Evolutionary conservation across 2,113 vertebrate species (phyloP), one percentile per base, ranked within the genome.

Genomic region (rabbit (Oryctolagus cuniculus)): DNA sequence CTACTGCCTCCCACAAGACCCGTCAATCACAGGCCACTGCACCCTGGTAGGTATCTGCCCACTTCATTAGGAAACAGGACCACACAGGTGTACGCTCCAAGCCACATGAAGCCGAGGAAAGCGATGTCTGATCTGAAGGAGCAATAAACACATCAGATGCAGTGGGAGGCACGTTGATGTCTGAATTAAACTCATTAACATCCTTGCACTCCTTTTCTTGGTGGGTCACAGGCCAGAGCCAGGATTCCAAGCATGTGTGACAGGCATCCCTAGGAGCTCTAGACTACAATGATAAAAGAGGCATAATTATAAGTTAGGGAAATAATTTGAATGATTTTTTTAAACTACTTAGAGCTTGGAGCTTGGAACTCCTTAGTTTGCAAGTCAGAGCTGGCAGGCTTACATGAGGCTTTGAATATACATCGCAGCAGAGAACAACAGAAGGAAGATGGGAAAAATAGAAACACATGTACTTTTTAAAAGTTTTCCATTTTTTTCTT

Each of bases 241-340:
- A 19, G 3, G 1, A 13, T 3, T 10, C 64, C 11, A 87, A 86
- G 51, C 5, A 72, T 81, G 34, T 73, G 69, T 84, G 94, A 86
- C 5, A 77, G 1, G 36, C 70, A 83, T 70, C 93, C 73, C 94
- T 94, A 85, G 64, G 36, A 87, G 63, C 92, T 63, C 78, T 79
- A 80, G 96, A 91, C 53, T 95, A 10, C 89, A 93, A 95, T 96
- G 96, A 97, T 95, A 97, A 95, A 66, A 97, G 92, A 96, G 31
- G 87, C 27, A 87, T 70, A 91, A 96, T 96, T 89, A 92, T 81
- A 96, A 94, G 21, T 55, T 93, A 87, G 55, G 29, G 21, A 96
- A 97, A 96, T 90, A 95, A 78, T 36, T 13, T 29, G 34, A 61
- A 64, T 88, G 25, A 70, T 95, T 96, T 64, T 73, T 64, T 73